Base-by-base conservation (phyloP, 2,113 vertebrate species). In the Aepyceros melampus region DNA sequence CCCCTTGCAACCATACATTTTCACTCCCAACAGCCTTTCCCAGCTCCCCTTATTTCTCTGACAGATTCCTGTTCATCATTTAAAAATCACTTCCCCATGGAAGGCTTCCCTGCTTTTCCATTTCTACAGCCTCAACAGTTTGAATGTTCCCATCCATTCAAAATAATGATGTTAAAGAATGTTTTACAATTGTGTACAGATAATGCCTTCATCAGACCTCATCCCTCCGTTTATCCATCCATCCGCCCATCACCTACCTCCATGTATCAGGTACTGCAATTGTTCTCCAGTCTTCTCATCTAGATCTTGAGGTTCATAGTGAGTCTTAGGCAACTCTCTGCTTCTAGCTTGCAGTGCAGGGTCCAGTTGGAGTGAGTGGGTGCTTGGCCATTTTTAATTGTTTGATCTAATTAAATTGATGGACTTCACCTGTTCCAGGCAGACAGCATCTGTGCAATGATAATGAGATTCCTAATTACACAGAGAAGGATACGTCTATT, bases 381-480 rank as follows among this genome's bases (percentile, higher is more conserved):
- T 33, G 7, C 47, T 74, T 29, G n/a, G 16, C 74, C 12, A 76
- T 43, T 76, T 76, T 25, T 43, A 88, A 84, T 6, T 43, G 45
- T 33, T 89, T 31, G 87, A 79, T 58, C 27, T 40, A 58, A 95
- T 92, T 88, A 92, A 97, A 93, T 13, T 79, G 76, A 91, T 67
- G 67, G 92, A n/a, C 45, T 76, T 97, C 93, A 92, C 92, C 94
- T 97, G 45, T 91, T 92, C 51, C 74, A 85, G 82, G 91, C 86
- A 93, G 79, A 53, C 47, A 64, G 71, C 97, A 88, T 88, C 97
- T 97, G 87, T 88, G 47, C 79, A 96, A 76, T 62, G 71, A 91
- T 89, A 96, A 95, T 91, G 94, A 96, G 15, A 8, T 71, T 97
- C 79, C 67, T 97, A 95, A 97, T 97, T 92, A 90, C 86, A 74